Conservation (phyloP, 2,797 vertebrate species). For the Molossus molossus region DNA sequence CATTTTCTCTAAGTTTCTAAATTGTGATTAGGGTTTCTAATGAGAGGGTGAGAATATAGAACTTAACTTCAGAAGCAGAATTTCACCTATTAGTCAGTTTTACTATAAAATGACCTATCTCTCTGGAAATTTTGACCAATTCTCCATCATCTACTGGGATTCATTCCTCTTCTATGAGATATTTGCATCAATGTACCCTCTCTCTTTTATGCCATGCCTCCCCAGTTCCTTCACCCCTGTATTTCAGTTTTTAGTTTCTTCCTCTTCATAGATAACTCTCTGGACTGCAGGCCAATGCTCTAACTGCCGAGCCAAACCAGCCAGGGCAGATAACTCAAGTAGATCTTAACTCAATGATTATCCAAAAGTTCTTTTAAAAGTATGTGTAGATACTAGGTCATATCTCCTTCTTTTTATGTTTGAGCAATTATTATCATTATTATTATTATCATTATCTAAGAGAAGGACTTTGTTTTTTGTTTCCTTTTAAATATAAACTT, state of each 20-base stretch:
- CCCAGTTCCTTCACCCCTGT: background rate
- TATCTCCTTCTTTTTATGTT: background rate
- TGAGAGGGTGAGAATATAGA: background rate
- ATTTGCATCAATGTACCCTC: background rate
- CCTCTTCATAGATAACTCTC: background rate
- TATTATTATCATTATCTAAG: background rate
- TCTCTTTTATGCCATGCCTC: background rate
- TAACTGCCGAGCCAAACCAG: no score
- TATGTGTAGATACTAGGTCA: background rate
- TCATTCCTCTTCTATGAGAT: background rate
- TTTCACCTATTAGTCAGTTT: background rate
- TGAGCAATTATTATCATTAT: background rate
- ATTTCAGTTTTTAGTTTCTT: conserved; percentile 26
- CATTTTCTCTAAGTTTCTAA: background rate
- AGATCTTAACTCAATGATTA: background rate
- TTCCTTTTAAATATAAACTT: conserved; percentile 40
- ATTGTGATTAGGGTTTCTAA: conserved; percentile 36
- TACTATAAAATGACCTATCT: background rate
- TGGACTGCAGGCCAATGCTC: no score
- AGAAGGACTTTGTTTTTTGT: background rate
- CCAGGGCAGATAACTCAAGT: background rate
- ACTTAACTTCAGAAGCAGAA: conserved; percentile 44
- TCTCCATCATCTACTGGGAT: background rate
- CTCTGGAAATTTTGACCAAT: background rate
- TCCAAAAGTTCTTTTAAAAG: conserved; percentile 13